These are phyloP conservation scores for Acrocephalus scirpaceus DNA, from an alignment of 2,797 vertebrate species.

Conservation along the genomic window DNA sequence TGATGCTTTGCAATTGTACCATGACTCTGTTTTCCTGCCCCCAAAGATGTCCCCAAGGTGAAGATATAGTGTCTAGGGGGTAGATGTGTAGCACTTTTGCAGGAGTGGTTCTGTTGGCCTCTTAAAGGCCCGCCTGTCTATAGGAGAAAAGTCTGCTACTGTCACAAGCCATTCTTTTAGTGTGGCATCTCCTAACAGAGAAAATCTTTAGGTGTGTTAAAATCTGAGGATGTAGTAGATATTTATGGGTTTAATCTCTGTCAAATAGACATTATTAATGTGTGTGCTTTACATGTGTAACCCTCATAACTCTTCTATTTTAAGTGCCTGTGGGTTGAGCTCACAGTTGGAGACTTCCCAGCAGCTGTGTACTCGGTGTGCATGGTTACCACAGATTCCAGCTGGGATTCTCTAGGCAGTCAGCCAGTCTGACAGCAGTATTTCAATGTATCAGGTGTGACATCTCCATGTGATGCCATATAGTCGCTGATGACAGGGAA, in stretches of 20 bases:
- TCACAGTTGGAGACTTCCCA: not conserved
- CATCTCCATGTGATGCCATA: not conserved
- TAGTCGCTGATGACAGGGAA: not conserved
- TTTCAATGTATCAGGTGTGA: not conserved
- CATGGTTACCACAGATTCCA: not conserved
- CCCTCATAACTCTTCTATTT: not conserved
- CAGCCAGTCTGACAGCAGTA: not conserved
- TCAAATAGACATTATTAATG: not conserved
- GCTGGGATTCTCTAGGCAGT: not conserved
- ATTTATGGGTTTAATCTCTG: not conserved
- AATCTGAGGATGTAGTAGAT: not conserved
- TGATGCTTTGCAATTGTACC: not conserved
- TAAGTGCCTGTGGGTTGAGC: not conserved
- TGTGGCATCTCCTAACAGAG: not conserved
- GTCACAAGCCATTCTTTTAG: not conserved
- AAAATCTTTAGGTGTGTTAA: not conserved
- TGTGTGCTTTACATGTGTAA: not conserved
- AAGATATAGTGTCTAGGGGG: not conserved
- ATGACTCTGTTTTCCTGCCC: not conserved
- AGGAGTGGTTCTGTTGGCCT: not conserved
- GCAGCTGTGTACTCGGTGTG: not conserved
- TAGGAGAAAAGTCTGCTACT: not conserved
- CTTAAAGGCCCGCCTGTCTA: fast-evolving
- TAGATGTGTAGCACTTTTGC: not conserved
- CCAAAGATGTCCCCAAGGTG: not conserved